Base-by-base conservation (phyloP, 2,888 invertebrate genomes). In the Scelioninae gen. 1 region DNA sequence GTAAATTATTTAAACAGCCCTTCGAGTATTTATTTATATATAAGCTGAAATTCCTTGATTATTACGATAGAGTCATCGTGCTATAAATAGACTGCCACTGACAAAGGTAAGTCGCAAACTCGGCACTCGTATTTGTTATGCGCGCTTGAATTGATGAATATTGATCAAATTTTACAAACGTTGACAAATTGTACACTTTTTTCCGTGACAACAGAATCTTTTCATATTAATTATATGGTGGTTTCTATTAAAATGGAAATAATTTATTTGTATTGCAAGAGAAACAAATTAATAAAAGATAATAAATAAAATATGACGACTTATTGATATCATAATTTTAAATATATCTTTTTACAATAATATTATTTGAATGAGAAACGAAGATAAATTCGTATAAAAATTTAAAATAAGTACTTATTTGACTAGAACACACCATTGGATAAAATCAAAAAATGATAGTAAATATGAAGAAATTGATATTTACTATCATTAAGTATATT, bases 61-160 rank as follows among this genome's bases (percentile, higher is more conserved):
- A 74, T 69, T 68, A 81, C 79, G 84, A 86, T 85, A 84, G 83
- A 86, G 82, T 86, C 85, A 86, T 83, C 77, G 83, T 56, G 86
- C 85, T 86, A 85, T 84, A 86, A 87, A 87, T 87, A 87, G 84
- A 69, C 32, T 40, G 60, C 62, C 63, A 58, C 56, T n/a, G 78
- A 86, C 84, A 86, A 85, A 85, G 84, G 85, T 86, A 81, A 62
- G 66, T 63, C 63, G 75, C 45, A 15, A 51, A 62, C 56, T 45
- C 72, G 49, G 10, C 75, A 55, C n/a, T 65, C 49, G 51, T 38
- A 58, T 76, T 58, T 62, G 60, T 32, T 51, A 58, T 71, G 60
- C 45, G 72, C 40, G 55, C 53, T 68, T 43, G 49, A 58, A 58
- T 58, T 76, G 72, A 68, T 75, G 65, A 66, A 65, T 58, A 71